phyloP scores from a whole-genome alignment of 2,888 invertebrate species.

The Melinaea menophilus region DNA sequence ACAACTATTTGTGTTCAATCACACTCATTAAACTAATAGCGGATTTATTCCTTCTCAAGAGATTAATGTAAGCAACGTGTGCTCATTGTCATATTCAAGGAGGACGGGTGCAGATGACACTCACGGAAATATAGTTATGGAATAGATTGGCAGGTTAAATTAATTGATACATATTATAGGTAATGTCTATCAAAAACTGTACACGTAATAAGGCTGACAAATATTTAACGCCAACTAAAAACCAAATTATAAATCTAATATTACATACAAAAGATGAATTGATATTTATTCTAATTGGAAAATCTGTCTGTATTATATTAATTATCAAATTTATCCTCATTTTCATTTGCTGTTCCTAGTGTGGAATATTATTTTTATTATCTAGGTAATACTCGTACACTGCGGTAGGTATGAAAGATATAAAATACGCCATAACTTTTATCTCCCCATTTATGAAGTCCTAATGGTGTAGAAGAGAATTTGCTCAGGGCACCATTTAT shows the following conservation, averaged over 20 bases:
- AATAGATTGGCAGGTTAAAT: not conserved
- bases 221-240: no score
- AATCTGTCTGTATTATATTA: no score
- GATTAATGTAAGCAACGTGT: slow-evolving; percentile 35
- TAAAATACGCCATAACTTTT: slow-evolving; percentile 43
- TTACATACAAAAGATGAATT: no score
- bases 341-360: not conserved
- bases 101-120: slow-evolving; percentile 29
- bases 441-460: slow-evolving; percentile 43
- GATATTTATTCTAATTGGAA: no score
- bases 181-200: no score
- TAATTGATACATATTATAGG: not conserved
- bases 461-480: slow-evolving; percentile 43
- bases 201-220: no score
- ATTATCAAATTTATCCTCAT: no score
- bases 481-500: slow-evolving; percentile 39
- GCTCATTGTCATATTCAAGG: slow-evolving; percentile 25
- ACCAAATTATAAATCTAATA: no score
- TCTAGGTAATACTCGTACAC: slow-evolving; percentile 6
- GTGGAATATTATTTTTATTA: not conserved
- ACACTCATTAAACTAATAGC: slow-evolving; percentile 35
- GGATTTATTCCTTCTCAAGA: slow-evolving; percentile 40
- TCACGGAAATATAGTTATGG: slow-evolving; percentile 21
- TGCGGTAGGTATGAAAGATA: slow-evolving; percentile 45
- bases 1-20: slow-evolving; percentile 8